These are phyloP conservation scores for Spodoptera picta DNA, from an alignment of 2,888 invertebrate genomes.

Conservation along the genomic window DNA sequence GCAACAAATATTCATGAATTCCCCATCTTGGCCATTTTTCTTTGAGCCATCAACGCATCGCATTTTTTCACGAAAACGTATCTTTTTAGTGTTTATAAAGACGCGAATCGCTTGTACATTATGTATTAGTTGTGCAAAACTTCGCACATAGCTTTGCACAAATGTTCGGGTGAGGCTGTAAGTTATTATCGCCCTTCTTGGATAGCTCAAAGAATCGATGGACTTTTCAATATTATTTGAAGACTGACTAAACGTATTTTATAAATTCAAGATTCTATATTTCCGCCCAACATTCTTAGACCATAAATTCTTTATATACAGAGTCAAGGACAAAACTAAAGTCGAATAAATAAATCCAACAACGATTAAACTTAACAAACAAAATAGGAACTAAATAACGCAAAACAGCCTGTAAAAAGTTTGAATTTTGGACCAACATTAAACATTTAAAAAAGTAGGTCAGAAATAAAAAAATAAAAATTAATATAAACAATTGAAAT, in stretches of 20 bases:
- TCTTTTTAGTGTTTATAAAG: background rate
- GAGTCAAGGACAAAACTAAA: background rate
- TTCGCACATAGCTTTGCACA: constrained; percentile 54
- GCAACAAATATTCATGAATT: constrained; percentile 88
- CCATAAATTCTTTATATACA: background rate
- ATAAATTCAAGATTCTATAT: constrained; percentile 1
- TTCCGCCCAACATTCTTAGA: background rate
- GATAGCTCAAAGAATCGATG: constrained; percentile 59
- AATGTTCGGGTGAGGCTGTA: constrained; percentile 4
- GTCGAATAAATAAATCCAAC: background rate
- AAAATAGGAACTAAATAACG: too few relatives aligned
- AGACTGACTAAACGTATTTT: constrained; percentile 53
- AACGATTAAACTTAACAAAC: too few relatives aligned
- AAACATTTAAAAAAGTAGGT: background rate
- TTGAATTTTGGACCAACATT: too few relatives aligned
- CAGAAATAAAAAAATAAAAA: constrained; percentile 3
- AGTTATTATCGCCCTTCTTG: constrained; percentile 13
- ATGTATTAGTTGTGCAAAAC: constrained; percentile 35
- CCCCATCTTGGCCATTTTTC: constrained; percentile 82
- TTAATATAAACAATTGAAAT: constrained; percentile 24
- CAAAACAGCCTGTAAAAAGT: too few relatives aligned
- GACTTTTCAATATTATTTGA: constrained; percentile 21
- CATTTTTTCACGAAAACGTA: constrained; percentile 10
- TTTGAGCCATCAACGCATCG: constrained; percentile 60
- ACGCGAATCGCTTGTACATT: background rate